Evolutionary conservation across 2,113 vertebrate genomes (phyloP), one percentile per base, ranked within the genome.

Genomic region (Burhinus oedicnemus): DNA sequence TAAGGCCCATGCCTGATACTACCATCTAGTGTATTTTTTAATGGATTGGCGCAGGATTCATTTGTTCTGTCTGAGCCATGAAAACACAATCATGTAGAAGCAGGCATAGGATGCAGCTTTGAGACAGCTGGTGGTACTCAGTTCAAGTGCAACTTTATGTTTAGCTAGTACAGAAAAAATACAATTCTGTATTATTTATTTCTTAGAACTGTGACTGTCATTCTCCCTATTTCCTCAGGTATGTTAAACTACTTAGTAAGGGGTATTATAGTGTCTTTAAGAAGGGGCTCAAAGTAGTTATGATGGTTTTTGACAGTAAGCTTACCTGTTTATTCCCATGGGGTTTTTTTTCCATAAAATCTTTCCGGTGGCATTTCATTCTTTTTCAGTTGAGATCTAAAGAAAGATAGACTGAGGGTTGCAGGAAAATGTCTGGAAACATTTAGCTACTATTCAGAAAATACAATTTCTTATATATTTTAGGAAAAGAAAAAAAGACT

Each of bases 1-100:
- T 84, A 55, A 68, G 77, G 16, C n/a, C 19, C 0, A 0, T 74
- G 51, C 19, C 74, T 36, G 18, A 8, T 89, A 5, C 15, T 51
- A 45, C 15, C 21, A 30, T 15, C 5, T 2, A 62, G 32, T 0
- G 0, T 51, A 5, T 22, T 74, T 88, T 69, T 61, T 7, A 70
- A 38, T 0, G 1, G 38, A 42, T 51, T 55, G 44, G 29, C 18
- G 6, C 27, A 68, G 26, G 23, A 83, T 45, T 89, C 3, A 27
- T 71, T 55, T 86, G 12, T 90, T 82, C 34, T 58, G 11, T 38
- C 40, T 70, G 36, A 61, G 38, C 36, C 34, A 52, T 68, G 49
- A 88, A 58, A 93, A 27, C 64, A 42, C 40, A 36, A 21, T 47
- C 15, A 2, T 55, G 18, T 42, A 34, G 14, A 85, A 83, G 83